Base-by-base conservation (phyloP, 2,113 vertebrate species). In the Ceuthmochares aereus region DNA sequence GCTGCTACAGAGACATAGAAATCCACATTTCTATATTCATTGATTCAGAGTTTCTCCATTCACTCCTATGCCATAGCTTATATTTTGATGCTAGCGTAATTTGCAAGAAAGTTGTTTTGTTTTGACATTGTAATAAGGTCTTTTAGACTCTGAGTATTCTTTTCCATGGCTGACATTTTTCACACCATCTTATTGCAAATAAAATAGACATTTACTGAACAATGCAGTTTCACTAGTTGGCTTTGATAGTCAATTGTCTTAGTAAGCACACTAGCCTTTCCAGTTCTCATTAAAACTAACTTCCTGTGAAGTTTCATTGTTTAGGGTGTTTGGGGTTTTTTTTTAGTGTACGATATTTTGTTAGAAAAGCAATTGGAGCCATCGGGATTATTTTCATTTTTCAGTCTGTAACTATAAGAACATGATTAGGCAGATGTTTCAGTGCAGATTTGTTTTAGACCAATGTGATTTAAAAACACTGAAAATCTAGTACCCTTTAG, bases 401-500 rank as follows among this genome's bases (percentile, higher is more conserved):
- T 77, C 42, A 92, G 29, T 90, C 25, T 76, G 17, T 81, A 90
- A 88, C 63, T 86, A 23, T 88, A 93, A 69, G 37, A 78, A 88
- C 36, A 55, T 77, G 73, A 91, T 73, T 93, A 90, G 73, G 63
- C 69, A 93, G 87, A 93, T 95, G 90, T 90, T 91, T 93, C 72
- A 66, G 42, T 90, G 66, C 54, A 72, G 72, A 90, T 93, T 91
- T 95, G 25, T 27, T 97, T 94, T 64, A 94, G 55, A 75, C 55
- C 76, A 90, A 27, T 26, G 25, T 81, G 66, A 84, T 96, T 95
- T 90, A 37, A 80, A 91, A 84, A 9, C 21, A n/a, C 22, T 26
- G 77, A 66, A 91, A 94, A 73, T 83, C 29, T 27, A 89, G 58
- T 78, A 84, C 14, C 6, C 12, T 49, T 87, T 76, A 69, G 72